A percentile compares a stretch with the other conserved stretches of the same genome.
Evolutionary conservation across 37 sponge, comb jelly and placozoan species (phyloP).

Genomic region (Mnemiopsis leidyi): DNA sequence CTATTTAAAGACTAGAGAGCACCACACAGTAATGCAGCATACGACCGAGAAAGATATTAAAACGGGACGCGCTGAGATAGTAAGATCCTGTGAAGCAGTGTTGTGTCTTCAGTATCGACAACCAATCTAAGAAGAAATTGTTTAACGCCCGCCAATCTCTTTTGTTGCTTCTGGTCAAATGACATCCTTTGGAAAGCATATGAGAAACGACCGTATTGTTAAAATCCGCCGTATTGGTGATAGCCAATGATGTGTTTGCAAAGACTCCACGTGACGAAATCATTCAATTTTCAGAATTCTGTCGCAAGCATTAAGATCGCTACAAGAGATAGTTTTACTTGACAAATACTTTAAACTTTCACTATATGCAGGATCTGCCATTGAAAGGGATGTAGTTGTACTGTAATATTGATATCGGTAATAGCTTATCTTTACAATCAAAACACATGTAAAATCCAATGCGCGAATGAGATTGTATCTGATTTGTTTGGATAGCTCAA

Average conservation of each 20-base stretch:
- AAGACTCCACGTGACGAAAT: neutral
- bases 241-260: neutral
- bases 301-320: neutral
- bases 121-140: no score
- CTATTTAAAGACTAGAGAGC: neutral
- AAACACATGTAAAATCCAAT: no score
- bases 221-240: neutral
- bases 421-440: no score
- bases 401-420: no score
- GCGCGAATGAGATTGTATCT: no score
- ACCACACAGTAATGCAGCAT: neutral
- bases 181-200: neutral
- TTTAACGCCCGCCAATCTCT: neutral
- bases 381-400: no score
- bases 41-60: neutral
- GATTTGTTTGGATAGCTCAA: no score
- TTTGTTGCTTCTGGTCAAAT: neutral
- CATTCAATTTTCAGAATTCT: neutral
- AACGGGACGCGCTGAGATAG: neutral
- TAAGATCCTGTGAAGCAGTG: no score
- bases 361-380: no score
- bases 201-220: neutral
- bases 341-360: no score
- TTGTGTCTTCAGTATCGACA: no score
- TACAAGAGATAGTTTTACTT: neutral